Evolutionary conservation across 2,888 invertebrate genomes (phyloP), one percentile per base, ranked within the genome.

Genomic region (Antheraea yamamai): DNA sequence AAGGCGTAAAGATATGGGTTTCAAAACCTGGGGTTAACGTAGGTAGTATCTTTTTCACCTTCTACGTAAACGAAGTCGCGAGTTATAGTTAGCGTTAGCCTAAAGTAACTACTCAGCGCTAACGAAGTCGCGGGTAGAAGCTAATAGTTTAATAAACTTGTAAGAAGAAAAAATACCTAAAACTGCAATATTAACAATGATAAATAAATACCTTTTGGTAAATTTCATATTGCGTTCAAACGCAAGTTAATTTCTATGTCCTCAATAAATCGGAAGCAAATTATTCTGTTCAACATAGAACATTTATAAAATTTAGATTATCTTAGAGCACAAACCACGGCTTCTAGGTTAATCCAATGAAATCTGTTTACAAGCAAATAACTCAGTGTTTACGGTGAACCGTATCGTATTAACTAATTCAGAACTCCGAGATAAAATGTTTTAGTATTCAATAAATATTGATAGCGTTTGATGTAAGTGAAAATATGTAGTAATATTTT

Each of bases 371-470:
- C 39, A 70, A 70, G 70, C 39, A 7, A 78, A 78, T 78, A 80
- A 81, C 77, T 68, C 73, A 73, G 73, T 76, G 75, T 77, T 74
- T 77, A 80, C 76, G 64, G 70, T 76, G 77, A 78, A 79, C 74
- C 74, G 77, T 75, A 75, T 80, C 70, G 39, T 39, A 20, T n/a
- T 20, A 70, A 70, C 35, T 39, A 70, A 30, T 30, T 66, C 30
- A 26, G 20, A 66, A 30, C 64, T 26, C 16, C 16, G 16, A 66
- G 64, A 66, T 66, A n/a, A 6, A 66, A 66, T 26, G 16, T 66
- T 26, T 66, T 66, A 66, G 64, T 66, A 66, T 30, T 30, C 23
- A 10, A 23, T 61, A 61, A 61, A 61, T n/a, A 61, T 61, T 61
- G 61, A 23, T 61, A 23, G 12, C 23, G 8, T 61, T 61, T 14